Base-by-base conservation (phyloP, 2,888 invertebrate species). In the Lamproptera curius region DNA sequence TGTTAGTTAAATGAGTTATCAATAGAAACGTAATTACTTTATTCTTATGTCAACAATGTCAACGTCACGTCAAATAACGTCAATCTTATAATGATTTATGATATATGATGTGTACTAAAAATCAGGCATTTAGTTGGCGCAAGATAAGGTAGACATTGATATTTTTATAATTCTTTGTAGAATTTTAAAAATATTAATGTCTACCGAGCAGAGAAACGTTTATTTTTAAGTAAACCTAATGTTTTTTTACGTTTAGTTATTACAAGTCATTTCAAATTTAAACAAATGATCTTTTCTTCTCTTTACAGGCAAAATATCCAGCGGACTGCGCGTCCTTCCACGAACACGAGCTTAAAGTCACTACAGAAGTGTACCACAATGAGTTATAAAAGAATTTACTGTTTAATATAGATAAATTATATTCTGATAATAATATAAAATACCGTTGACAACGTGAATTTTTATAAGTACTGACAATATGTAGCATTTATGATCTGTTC, bases 351-450 rank as follows among this genome's bases (percentile, higher is more conserved):
- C 76, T 92, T 36, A 92, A 91, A 88, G 94, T 94, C 17, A 95
- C 94, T 46, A 95, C 94, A 38, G 95, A 95, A 82, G 93, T 93
- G 52, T 90, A 92, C 63, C 95, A 95, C 78, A 95, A 90, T 70
- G 95, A 95, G 86, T 89, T 95, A 76, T 95, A 92, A 85, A 35
- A 14, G 2, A 16, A 20, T 20, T 3, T 6, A 5, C 6, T 3
- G 20, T 20, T 5, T 23, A 33, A 31, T 13, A n/a, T 23, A 23
- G 1, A 42, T 11, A 17, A 28, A 34, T 17, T 14, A 9, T n/a
- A 14, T 28, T 13, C 4, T 14, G 11, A 14, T 26, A 33, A 37
- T 31, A 37, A 39, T 16, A 34, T 20, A 13, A 35, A 16, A 26
- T 11, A 31, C 10, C 2, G 26, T 15, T 35, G n/a, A n/a, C 11